phyloP scores from a whole-genome alignment of 2,888 invertebrate species.

The Hymenopus coronatus region DNA sequence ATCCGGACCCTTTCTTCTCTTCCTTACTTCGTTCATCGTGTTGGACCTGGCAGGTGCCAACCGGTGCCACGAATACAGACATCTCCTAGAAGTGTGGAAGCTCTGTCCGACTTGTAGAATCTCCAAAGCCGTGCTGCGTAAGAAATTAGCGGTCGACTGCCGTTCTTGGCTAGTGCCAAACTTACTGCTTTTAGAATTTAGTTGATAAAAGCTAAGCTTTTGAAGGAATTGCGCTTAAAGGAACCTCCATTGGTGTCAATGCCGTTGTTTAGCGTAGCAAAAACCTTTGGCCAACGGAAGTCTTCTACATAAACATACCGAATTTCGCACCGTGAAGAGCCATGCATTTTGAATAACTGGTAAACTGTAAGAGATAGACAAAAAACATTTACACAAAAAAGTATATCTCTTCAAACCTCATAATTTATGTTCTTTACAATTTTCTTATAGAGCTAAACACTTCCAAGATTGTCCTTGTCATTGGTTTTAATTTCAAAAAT shows the following conservation, averaged over 20 bases:
- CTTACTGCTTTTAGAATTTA: constrained; percentile 70
- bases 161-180: constrained; percentile 35
- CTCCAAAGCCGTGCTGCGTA: constrained; percentile 14
- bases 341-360: too few species aligned
- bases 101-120: constrained; percentile 1
- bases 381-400: too few species aligned
- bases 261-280: constrained; percentile 63
- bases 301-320: constrained; percentile 51
- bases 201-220: constrained; percentile 79
- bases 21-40: background rate
- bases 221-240: constrained; percentile 73
- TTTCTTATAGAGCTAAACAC: too few species aligned
- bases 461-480: too few species aligned
- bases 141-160: background rate
- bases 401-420: too few species aligned
- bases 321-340: constrained; percentile 56
- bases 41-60: background rate
- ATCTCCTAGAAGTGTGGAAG: background rate
- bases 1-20: background rate
- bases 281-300: constrained; percentile 73
- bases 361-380: too few species aligned
- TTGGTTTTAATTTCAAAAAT: too few species aligned
- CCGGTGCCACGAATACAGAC: background rate
- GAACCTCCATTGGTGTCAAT: constrained; percentile 63
- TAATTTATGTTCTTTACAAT: too few species aligned